These are phyloP conservation scores for Porites lobata DNA, from an alignment of 92 coral and sea anemone species.

Conservation along the genomic window DNA sequence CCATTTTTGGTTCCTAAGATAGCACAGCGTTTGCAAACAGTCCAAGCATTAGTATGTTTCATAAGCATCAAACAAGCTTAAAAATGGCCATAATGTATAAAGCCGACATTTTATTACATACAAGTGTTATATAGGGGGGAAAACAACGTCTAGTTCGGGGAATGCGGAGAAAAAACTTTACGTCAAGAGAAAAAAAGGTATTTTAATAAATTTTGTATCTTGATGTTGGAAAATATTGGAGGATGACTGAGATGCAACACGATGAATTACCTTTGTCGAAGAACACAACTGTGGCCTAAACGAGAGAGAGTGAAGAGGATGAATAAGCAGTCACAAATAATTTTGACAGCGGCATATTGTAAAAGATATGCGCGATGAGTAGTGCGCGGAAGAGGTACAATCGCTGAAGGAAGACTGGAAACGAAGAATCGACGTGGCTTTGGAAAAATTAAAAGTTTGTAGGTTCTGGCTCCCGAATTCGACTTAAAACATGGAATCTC, in stretches of 20 bases:
- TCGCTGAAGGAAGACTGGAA: background rate
- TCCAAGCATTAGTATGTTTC: background rate
- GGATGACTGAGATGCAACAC: conserved; percentile 28
- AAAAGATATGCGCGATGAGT: background rate
- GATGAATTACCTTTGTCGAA: background rate
- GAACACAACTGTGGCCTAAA: conserved; percentile 22
- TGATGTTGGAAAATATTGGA: background rate
- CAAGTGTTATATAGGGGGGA: background rate
- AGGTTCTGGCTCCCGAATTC: background rate
- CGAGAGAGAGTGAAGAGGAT: conserved; percentile 9
- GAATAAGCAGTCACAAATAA: conserved; percentile 21
- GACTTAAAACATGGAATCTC: conserved; percentile 70
- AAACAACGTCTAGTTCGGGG: background rate
- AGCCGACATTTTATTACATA: background rate
- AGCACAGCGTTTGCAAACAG: background rate
- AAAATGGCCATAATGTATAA: background rate
- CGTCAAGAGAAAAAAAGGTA: background rate
- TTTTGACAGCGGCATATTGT: conserved; percentile 6
- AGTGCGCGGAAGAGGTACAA: too few species aligned
- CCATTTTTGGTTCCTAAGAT: conserved; percentile 73
- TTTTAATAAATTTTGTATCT: background rate
- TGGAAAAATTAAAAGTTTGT: background rate
- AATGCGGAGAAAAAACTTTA: background rate
- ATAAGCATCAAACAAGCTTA: background rate
- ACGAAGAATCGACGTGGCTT: conserved; percentile 38